These are phyloP conservation scores for Lamellibrachia luymesi DNA, from an alignment of 1,140 invertebrate genomes.

Conservation along the genomic window DNA sequence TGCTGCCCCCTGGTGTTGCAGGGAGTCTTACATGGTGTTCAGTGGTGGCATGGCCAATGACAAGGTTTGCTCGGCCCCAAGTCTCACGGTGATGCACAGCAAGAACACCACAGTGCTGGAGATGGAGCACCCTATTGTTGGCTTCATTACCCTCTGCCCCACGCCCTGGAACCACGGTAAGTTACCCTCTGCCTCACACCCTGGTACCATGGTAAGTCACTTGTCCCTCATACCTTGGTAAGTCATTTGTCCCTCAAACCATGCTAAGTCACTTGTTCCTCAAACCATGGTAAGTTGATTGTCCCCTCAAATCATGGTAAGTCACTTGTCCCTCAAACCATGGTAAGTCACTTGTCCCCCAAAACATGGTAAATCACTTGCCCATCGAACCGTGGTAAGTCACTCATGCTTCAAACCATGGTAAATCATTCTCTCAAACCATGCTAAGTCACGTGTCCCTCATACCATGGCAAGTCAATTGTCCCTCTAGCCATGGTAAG, in stretches of 20 bases:
- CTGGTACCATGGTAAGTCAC: background rate
- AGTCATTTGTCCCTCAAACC: background rate
- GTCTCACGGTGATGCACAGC: slow-evolving; percentile 83
- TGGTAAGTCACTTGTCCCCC: background rate
- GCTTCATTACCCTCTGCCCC: slow-evolving; percentile 93
- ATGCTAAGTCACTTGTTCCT: background rate
- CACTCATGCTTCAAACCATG: slow-evolving; percentile 79
- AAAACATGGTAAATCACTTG: background rate
- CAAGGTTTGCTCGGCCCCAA: slow-evolving; percentile 80
- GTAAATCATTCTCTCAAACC: background rate
- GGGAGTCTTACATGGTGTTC: slow-evolving; percentile 89
- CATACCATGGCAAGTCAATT: background rate
- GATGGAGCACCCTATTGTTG: slow-evolving; percentile 98
- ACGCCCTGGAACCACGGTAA: slow-evolving; percentile 88
- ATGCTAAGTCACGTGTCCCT: background rate
- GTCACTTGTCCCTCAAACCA: background rate
- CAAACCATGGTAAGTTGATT: background rate
- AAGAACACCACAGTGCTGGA: slow-evolving; percentile 86
- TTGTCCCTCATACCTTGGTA: background rate
- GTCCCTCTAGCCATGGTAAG: background rate
- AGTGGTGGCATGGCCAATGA: slow-evolving; percentile 91
- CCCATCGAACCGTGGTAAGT: background rate
- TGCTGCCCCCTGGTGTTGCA: slow-evolving; percentile 28
- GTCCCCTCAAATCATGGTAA: background rate
- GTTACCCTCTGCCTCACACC: slow-evolving; percentile 24